Evolutionary conservation across 1,140 invertebrate genomes (phyloP).

Genomic region (Nilaparvata lugens): DNA sequence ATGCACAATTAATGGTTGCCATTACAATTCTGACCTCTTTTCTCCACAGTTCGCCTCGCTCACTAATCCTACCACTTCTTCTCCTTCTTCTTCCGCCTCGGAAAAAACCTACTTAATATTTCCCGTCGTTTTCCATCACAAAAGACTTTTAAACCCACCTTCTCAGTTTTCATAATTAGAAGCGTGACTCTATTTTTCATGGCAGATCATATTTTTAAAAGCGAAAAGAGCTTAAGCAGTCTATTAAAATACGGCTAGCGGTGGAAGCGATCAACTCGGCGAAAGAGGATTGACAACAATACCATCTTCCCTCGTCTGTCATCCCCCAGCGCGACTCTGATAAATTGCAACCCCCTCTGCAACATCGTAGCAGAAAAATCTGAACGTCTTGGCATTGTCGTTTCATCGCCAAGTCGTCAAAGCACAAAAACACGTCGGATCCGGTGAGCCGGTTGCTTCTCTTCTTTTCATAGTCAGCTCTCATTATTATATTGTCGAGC

Average conservation of each 20-base stretch:
- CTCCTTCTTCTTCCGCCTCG: neutral
- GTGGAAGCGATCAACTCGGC: neutral
- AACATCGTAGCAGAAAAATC: too few species aligned
- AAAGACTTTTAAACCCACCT: conserved; percentile 20
- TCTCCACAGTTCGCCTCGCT: conserved; percentile 1
- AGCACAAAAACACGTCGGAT: too few species aligned
- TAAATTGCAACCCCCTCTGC: too few species aligned
- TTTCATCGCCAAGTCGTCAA: too few species aligned
- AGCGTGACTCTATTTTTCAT: conserved; percentile 21
- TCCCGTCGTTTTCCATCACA: conserved; percentile 19
- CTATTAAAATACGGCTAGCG: conserved; percentile 16
- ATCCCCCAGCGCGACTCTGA: too few species aligned
- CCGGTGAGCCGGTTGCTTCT: too few species aligned
- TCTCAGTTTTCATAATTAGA: conserved; percentile 20
- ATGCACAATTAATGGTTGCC: conserved; percentile 15
- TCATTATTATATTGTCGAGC: too few species aligned
- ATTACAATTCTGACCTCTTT: conserved; percentile 11
- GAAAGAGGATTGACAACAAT: conserved; percentile 3
- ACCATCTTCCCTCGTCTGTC: too few species aligned
- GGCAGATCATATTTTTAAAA: conserved; percentile 20
- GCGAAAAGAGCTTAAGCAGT: conserved; percentile 19
- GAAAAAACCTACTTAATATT: conserved; percentile 20
- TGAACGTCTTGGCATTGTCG: too few species aligned
- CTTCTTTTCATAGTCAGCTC: too few species aligned
- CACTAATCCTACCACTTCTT: too few species aligned